These are phyloP conservation scores for Zootermopsis nevadensis DNA, from an alignment of 2,888 invertebrate genomes.

Conservation along the genomic window DNA sequence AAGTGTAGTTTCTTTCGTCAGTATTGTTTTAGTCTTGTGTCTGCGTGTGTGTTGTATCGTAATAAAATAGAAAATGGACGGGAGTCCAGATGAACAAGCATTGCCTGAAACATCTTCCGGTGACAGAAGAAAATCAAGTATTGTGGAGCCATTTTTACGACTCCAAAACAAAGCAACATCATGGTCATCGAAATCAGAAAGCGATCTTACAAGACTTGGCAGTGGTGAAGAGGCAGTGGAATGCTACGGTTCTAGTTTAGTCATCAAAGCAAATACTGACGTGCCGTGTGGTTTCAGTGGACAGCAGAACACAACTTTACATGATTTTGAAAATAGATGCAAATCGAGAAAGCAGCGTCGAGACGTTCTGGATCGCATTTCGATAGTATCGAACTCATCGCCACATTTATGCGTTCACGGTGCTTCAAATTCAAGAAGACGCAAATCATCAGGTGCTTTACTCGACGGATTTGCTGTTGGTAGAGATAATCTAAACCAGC, in stretches of 20 bases:
- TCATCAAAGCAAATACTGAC: not conserved
- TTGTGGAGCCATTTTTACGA: slow-evolving; percentile 51
- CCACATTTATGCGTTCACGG: slow-evolving; percentile 6
- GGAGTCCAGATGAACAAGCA: not conserved
- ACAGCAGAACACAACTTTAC: not conserved
- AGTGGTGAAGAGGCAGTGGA: not conserved
- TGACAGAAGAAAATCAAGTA: slow-evolving; percentile 7
- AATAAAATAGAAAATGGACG: slow-evolving; percentile 32
- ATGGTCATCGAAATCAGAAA: slow-evolving; percentile 50
- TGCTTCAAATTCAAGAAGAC: not conserved
- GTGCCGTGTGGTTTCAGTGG: not conserved
- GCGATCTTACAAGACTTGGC: slow-evolving; percentile 39
- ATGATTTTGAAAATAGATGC: not conserved
- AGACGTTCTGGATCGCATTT: not conserved
- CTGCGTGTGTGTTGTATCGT: not conserved
- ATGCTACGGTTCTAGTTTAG: not conserved
- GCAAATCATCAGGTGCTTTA: not conserved
- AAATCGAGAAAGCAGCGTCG: not conserved
- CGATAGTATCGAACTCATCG: not conserved
- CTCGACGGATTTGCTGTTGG: not conserved
- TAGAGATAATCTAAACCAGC: not conserved
- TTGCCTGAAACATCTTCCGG: slow-evolving; percentile 6
- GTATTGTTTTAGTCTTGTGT: not conserved
- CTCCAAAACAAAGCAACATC: slow-evolving; percentile 50
- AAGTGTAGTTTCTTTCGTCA: not conserved